Conservation (phyloP, 1,140 invertebrate genomes). For the Drosophila pseudoobscura region DNA sequence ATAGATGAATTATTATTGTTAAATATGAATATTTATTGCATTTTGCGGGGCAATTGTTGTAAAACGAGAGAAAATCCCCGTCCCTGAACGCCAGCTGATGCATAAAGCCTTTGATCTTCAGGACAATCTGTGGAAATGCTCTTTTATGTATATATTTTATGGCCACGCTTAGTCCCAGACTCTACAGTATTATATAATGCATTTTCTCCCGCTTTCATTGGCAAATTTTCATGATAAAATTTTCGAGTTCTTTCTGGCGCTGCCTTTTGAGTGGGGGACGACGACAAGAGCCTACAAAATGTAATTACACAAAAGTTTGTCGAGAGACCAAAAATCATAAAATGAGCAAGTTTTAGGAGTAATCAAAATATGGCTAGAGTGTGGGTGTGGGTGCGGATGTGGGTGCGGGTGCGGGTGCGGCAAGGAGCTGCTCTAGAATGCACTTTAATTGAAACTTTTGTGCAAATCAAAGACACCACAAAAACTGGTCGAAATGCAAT, state of each 20-base stretch:
- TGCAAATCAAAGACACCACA: slow-evolving; percentile 26
- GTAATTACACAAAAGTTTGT: slow-evolving; percentile 51
- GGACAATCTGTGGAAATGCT: slow-evolving; percentile 17
- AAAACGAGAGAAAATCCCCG: slow-evolving; percentile 2
- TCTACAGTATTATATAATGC: slow-evolving; percentile 8
- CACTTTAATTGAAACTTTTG: slow-evolving; percentile 61
- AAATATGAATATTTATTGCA: slow-evolving; percentile 78
- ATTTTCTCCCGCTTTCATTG: slow-evolving; percentile 18
- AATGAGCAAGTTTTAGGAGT: slow-evolving; percentile 37
- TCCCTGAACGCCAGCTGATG: slow-evolving; percentile 33
- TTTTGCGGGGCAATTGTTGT: slow-evolving; percentile 34
- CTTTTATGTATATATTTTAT: slow-evolving; percentile 33
- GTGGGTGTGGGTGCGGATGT: neutral
- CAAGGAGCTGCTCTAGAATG: slow-evolving; percentile 13
- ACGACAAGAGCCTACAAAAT: slow-evolving; percentile 27
- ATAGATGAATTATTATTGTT: slow-evolving; percentile 78
- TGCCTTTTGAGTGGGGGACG: neutral
- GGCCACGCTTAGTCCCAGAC: neutral
- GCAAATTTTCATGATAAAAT: slow-evolving; percentile 30
- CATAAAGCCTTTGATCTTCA: slow-evolving; percentile 41
- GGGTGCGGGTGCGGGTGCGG: neutral
- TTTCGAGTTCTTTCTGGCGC: no score
- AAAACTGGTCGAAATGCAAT: slow-evolving; percentile 50
- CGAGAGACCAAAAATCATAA: slow-evolving; percentile 32
- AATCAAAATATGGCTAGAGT: slow-evolving; percentile 21